These are phyloP conservation scores for Drosophila infuscata DNA, from an alignment of 2,888 invertebrate genomes.

Conservation along the genomic window DNA sequence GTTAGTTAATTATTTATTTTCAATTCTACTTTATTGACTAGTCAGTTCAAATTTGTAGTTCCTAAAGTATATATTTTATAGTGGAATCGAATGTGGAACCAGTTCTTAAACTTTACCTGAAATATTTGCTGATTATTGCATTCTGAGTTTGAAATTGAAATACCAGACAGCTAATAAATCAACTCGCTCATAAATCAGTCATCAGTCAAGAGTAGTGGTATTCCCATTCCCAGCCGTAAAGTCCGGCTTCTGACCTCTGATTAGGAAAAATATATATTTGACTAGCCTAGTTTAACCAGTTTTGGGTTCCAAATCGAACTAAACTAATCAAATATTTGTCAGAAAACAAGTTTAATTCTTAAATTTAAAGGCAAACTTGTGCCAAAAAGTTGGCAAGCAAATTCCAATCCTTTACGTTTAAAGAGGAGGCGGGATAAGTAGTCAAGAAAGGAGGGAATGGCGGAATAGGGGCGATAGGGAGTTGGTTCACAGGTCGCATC, in stretches of 20 bases:
- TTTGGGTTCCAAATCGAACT: neutral
- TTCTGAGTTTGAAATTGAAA: neutral
- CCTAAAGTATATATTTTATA: neutral
- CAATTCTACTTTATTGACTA: no score
- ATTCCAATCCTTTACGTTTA: slow-evolving; percentile 46
- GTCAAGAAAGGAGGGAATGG: neutral
- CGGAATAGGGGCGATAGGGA: neutral
- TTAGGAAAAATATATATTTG: neutral
- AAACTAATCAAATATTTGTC: neutral
- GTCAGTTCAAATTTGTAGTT: neutral
- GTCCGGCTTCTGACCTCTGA: neutral
- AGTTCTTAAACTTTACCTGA: neutral
- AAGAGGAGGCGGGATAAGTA: slow-evolving; percentile 1
- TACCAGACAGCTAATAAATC: neutral
- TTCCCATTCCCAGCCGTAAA: neutral
- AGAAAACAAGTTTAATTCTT: neutral
- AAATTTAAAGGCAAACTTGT: neutral
- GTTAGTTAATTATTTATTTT: rapidly evolving
- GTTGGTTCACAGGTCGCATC: slow-evolving; percentile 29
- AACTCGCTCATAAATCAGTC: neutral
- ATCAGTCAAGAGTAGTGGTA: neutral
- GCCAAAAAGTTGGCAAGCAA: neutral
- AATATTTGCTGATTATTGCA: neutral
- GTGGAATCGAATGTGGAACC: neutral
- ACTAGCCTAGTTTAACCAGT: neutral